Percentiles rank a stretch among this genome's conserved stretches.
Evolutionary conservation across 2,888 invertebrate genomes (phyloP).

Genomic region (Troilus luridus): DNA sequence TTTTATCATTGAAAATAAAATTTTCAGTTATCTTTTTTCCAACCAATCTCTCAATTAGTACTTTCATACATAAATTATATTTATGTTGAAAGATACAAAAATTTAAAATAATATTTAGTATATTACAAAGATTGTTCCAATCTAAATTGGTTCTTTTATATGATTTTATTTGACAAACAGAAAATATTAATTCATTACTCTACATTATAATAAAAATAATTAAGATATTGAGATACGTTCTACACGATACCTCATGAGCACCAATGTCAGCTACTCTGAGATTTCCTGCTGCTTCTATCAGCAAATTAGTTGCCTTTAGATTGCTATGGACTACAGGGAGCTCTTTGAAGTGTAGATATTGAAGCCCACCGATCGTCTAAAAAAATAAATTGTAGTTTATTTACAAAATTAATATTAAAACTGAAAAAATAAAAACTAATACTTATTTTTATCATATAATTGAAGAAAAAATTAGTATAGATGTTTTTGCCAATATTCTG

Average conservation of each 20-base stretch:
- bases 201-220: neutral
- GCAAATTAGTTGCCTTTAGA: conserved; percentile 70
- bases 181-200: neutral
- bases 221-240: neutral
- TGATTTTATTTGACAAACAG: neutral
- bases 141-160: neutral
- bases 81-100: neutral
- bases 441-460: neutral
- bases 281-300: conserved; percentile 69
- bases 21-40: neutral
- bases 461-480: neutral
- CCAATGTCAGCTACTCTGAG: conserved; percentile 70
- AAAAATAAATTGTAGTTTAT: conserved; percentile 30
- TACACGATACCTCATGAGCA: conserved; percentile 68
- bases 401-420: neutral
- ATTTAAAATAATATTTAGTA: neutral
- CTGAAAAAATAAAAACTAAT: neutral
- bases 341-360: conserved; percentile 68
- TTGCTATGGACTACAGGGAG: conserved; percentile 70
- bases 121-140: neutral
- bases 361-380: conserved; percentile 67
- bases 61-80: neutral
- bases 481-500: neutral
- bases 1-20: neutral
- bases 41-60: neutral